Conservation (phyloP, 2,113 vertebrate genomes). For the Caranx melampygus region DNA sequence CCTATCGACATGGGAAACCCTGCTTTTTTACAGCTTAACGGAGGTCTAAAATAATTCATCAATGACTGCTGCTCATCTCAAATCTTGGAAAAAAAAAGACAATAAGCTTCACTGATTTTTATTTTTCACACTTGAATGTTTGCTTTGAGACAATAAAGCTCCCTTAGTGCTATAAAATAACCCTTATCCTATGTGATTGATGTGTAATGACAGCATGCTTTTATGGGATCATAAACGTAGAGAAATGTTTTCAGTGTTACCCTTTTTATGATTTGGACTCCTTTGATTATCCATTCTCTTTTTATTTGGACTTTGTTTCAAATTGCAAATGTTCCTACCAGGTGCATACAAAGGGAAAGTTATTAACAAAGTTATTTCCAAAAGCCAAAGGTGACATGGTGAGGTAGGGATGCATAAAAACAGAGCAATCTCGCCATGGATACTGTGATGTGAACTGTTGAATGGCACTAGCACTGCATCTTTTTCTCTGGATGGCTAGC, state of each 20-base stretch:
- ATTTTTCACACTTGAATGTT: conserved; percentile 8
- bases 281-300: neutral
- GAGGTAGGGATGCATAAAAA: neutral
- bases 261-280: neutral
- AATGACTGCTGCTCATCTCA: conserved; percentile 32
- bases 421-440: neutral
- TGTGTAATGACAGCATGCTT: neutral
- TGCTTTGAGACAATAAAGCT: neutral
- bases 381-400: conserved; percentile 21
- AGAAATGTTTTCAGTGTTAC: conserved; percentile 18
- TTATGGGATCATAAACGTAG: neutral
- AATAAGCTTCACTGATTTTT: conserved; percentile 5
- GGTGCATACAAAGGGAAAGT: neutral
- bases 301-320: neutral
- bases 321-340: neutral
- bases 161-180: neutral
- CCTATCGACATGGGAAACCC: conserved; percentile 34
- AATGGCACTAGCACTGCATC: neutral
- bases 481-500: conserved; percentile 22
- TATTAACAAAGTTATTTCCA: conserved; percentile 14
- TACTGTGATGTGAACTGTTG: conserved; percentile 23
- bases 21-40: conserved; percentile 36
- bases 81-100: neutral
- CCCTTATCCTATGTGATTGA: neutral
- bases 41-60: conserved; percentile 61